A percentile compares a stretch with the other conserved stretches of the same genome.
Evolutionary conservation across 2,888 invertebrate species (phyloP).

Genomic region (Buathra laborator): DNA sequence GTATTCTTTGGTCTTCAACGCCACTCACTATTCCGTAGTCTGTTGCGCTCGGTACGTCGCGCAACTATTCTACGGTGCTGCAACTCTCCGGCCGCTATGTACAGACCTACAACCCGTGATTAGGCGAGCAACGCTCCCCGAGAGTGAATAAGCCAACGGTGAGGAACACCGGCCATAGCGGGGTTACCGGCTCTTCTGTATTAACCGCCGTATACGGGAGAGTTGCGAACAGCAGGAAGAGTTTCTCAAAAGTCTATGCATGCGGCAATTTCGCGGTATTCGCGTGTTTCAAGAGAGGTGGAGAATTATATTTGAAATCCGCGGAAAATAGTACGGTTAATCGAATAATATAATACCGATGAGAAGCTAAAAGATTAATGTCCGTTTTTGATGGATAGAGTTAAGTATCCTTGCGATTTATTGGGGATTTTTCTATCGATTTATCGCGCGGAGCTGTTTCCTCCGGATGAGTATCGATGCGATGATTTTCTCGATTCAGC

Average conservation of each 20-base stretch:
- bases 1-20: conserved; percentile 21
- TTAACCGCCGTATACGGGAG: conserved; percentile 26
- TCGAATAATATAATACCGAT: too few species aligned
- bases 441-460: too few species aligned
- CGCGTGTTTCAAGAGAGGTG: neutral
- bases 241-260: conserved; percentile 57
- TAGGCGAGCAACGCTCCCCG: conserved; percentile 72
- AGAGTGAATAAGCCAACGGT: conserved; percentile 37
- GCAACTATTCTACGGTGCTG: conserved; percentile 37
- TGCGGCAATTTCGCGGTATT: conserved; percentile 51
- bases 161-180: conserved; percentile 19
- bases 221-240: conserved; percentile 58
- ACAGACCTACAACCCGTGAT: conserved; percentile 73
- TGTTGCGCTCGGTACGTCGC: conserved; percentile 43
- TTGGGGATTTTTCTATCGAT: too few species aligned
- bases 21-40: conserved; percentile 40
- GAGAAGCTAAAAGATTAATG: neutral
- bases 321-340: too few species aligned
- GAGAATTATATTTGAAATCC: too few species aligned
- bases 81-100: conserved; percentile 68
- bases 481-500: neutral
- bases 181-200: conserved; percentile 15
- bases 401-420: neutral
- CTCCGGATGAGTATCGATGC: neutral
- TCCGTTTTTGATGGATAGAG: too few species aligned